These are phyloP conservation scores for Monoplex corrugatus DNA, from an alignment of 2,888 invertebrate genomes.

Conservation along the genomic window DNA sequence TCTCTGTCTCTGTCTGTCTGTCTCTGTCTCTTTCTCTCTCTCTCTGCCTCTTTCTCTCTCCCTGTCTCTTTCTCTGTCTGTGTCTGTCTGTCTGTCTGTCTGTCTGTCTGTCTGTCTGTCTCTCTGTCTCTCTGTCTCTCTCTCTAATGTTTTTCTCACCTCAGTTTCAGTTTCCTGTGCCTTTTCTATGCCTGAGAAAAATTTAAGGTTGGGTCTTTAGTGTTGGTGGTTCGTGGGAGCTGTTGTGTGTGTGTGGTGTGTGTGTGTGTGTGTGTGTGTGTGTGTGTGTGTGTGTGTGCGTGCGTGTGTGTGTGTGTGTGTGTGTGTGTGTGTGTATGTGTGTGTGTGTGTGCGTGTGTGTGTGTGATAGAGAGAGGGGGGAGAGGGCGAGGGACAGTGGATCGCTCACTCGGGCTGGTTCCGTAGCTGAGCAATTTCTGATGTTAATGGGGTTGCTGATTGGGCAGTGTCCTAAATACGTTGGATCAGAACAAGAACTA, in stretches of 20 bases:
- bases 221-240: too few relatives aligned
- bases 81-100: slow-evolving; percentile 18
- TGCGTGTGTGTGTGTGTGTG: background rate
- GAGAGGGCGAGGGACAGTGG: too few relatives aligned
- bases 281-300: background rate
- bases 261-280: background rate
- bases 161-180: background rate
- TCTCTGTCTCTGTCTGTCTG: slow-evolving; percentile 10
- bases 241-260: background rate
- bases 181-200: background rate
- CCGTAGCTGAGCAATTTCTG: too few relatives aligned
- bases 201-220: too few relatives aligned
- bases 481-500: too few relatives aligned
- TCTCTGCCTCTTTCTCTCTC: slow-evolving; percentile 15
- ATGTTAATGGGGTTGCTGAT: too few relatives aligned
- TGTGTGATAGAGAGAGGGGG: too few relatives aligned
- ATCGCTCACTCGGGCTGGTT: too few relatives aligned
- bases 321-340: background rate
- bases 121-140: slow-evolving; percentile 12
- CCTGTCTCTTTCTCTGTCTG: background rate
- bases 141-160: background rate
- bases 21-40: slow-evolving; percentile 3
- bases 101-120: background rate
- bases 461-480: too few relatives aligned
- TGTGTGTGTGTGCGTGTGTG: background rate